Evolutionary conservation across 1,140 invertebrate genomes (phyloP), one percentile per base, ranked within the genome.

Genomic region (Galleria mellonella): DNA sequence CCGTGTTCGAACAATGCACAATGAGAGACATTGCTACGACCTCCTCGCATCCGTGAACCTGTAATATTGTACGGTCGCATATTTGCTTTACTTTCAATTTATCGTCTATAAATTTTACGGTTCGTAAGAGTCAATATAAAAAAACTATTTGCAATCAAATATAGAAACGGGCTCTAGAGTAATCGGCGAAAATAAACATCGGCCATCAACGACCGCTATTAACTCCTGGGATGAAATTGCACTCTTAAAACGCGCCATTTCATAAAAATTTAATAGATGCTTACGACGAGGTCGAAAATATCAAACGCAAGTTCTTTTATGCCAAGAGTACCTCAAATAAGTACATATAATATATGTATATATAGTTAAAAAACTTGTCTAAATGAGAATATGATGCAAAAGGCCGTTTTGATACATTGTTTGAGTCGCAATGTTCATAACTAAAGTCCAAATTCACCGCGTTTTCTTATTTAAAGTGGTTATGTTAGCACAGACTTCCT

Each of bases 1-100:
- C 49, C 48, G 55, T 46, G 40, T 48, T 42, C 55, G 43, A 72
- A 77, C 74, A 82, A 77, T 79, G 69, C 54, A 78, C 73, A 83
- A 79, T 79, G 60, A 54, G 55, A 67, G 66, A 64, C 73, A 66
- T 71, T 72, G 68, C 39, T 56, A 55, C 61, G 72, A 64, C 73
- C 71, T 75, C 68, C 47, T 46, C 40, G 62, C 60, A 78, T 72
- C 69, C 67, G 64, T 72, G 60, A 70, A 67, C 56, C 58, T 54
- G 17, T n/a, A 3, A 17, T 43, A 41, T 12, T 23, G 17, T 23
- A 6, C 17, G 17, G 17, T 23, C 17, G 17, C 17, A 23, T 23
- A 23, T 23, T 23, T 23, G 6, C 17, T 23, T 23, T 23, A 23
- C 17, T 23, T 23, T 23, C 17, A 23, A 23, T 23, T 23, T 23